phyloP scores from a whole-genome alignment of 2,797 vertebrate species.

The Acrocephalus scirpaceus region DNA sequence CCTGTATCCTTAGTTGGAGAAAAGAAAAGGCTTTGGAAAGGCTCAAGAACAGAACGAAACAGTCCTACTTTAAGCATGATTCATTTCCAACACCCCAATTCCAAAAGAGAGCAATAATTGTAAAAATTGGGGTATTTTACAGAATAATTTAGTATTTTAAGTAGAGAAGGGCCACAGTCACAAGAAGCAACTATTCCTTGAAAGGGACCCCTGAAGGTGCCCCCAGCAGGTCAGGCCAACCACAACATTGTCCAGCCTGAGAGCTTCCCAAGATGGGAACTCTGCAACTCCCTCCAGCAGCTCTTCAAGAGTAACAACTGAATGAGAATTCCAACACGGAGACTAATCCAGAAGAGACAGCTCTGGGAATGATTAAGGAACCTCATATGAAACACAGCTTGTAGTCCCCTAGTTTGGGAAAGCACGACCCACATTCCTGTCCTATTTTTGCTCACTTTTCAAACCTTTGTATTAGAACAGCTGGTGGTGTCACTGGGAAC shows the following conservation, averaged over 20 bases:
- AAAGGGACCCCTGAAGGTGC: background rate
- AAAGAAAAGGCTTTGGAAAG: background rate
- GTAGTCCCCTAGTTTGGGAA: background rate
- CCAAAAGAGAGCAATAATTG: background rate
- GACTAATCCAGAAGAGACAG: background rate
- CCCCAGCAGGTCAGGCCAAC: background rate
- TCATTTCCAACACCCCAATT: background rate
- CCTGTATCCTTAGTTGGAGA: background rate
- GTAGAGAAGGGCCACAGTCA: background rate
- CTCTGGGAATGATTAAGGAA: background rate
- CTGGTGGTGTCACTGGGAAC: background rate
- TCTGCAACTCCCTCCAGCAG: background rate
- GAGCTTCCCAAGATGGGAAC: background rate
- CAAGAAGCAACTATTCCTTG: background rate
- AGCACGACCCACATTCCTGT: background rate
- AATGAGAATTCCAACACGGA: background rate
- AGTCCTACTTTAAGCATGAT: background rate
- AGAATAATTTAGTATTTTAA: background rate
- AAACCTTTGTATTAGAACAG: background rate
- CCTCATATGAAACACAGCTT: background rate
- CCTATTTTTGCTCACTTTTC: background rate
- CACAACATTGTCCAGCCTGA: rapidly evolving
- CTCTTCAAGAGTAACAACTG: background rate
- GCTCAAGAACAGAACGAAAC: background rate
- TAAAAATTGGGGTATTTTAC: background rate